Base-by-base conservation (phyloP, 2,888 invertebrate genomes). In the Hipparchia semele region DNA sequence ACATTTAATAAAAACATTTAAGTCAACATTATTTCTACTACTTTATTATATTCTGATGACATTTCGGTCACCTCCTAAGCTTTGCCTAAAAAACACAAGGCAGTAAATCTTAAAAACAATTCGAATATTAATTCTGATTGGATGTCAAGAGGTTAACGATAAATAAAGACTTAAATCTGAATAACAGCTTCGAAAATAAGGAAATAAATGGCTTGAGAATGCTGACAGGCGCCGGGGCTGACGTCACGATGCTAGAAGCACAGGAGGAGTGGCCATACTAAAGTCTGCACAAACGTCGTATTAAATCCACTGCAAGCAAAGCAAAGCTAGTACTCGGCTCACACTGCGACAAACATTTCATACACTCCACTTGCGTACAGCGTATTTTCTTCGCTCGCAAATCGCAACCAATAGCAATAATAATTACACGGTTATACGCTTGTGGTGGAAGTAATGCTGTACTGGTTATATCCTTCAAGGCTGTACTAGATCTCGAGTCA, bases 211-310 rank as follows among this genome's bases (percentile, higher is more conserved):
- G 61, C 61, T 69, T 46, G 68, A 56, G 75, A 76, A 76, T 75
- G 73, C 70, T 54, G 74, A 62, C 46, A 68, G 75, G 76, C 73
- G 75, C 75, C 73, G 68, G 66, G 45, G 58, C 54, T 75, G 79
- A 77, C 75, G 78, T 78, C 77, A 79, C 74, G n/a, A 49, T n/a
- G 68, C 56, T 51, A 65, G 61, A 69, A 58, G 59, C 49, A 69
- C 59, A 53, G 79, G 76, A 74, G 78, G 79, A 76, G 78, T 72
- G 78, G 76, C 74, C 59, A 68, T 74, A 75, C 67, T 73, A 70
- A 75, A 73, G 72, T 68, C 68, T 71, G 71, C 67, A 61, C 66
- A 60, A 60, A 75, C 49, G 62, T 62, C 46, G 64, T 23, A 62
- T 13, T 1, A 45, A 45, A 61, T 61, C 60, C 60, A 45, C 8